Evolutionary conservation across 2,888 invertebrate species (phyloP).

Genomic region (Polydrusus cervinus): DNA sequence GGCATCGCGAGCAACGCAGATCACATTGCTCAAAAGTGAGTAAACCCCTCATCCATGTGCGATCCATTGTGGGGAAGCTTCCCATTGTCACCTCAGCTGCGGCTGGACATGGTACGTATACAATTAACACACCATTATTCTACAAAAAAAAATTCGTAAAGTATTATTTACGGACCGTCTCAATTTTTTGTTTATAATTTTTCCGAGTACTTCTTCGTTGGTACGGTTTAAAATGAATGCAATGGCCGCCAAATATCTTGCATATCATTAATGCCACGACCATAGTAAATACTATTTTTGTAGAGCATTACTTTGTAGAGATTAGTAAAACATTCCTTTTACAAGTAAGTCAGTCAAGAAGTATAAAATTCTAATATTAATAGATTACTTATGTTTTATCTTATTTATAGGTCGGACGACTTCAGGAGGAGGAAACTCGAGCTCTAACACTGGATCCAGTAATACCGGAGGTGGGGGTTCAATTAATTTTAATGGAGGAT

Average conservation of each 20-base stretch:
- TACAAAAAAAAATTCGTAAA: too few species aligned
- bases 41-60: slow-evolving; percentile 76
- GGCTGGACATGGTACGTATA: slow-evolving; percentile 83
- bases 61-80: slow-evolving; percentile 74
- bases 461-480: slow-evolving; percentile 62
- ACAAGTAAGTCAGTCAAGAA: too few species aligned
- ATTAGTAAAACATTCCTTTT: too few species aligned
- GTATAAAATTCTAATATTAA: too few species aligned
- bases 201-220: slow-evolving; percentile 56
- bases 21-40: slow-evolving; percentile 81
- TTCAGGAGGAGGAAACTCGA: slow-evolving; percentile 23
- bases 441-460: slow-evolving; percentile 12
- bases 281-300: too few species aligned
- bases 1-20: slow-evolving; percentile 80
- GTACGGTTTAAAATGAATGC: too few species aligned
- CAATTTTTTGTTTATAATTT: background rate
- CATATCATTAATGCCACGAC: too few species aligned
- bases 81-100: slow-evolving; percentile 82
- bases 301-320: too few species aligned
- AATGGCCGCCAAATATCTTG: too few species aligned
- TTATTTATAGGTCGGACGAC: slow-evolving; percentile 20
- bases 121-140: slow-evolving; percentile 64
- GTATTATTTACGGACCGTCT: too few species aligned
- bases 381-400: background rate
- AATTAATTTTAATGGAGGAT: slow-evolving; percentile 55